A percentile compares a stretch with the other conserved stretches of the same genome.
These are phyloP conservation scores for Zele albiditarsus DNA, from an alignment of 2,888 invertebrate species.

Conservation along the genomic window DNA sequence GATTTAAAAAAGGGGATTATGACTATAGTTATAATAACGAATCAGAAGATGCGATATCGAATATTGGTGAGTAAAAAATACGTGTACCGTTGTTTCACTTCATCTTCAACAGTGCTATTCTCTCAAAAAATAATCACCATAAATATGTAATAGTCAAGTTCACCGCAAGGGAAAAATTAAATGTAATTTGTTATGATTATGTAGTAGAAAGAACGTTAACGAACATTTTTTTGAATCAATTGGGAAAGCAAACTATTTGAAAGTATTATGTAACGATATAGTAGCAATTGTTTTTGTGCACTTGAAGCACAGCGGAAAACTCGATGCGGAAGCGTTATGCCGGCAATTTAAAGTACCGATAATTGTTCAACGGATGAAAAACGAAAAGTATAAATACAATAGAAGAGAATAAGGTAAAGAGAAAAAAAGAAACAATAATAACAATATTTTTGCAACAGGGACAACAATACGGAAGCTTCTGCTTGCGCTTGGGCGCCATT, in stretches of 20 bases:
- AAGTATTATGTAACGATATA: conserved; percentile 5
- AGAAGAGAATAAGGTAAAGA: conserved; percentile 34
- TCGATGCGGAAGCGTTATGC: conserved; percentile 31
- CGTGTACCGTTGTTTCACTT: no score
- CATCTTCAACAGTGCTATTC: no score
- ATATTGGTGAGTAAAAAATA: no score
- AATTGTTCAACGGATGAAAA: conserved; percentile 29
- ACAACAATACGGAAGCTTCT: conserved; percentile 88
- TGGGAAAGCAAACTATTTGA: conserved; percentile 1
- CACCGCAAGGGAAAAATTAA: neutral
- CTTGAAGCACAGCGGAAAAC: conserved; percentile 18
- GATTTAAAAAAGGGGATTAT: no score
- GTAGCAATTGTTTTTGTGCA: conserved; percentile 1
- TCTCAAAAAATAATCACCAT: no score
- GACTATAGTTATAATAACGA: no score
- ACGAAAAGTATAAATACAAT: conserved; percentile 6
- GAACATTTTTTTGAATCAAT: conserved; percentile 11
- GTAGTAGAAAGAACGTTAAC: no score
- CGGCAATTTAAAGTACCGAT: conserved; percentile 34
- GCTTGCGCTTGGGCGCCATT: conserved; percentile 87
- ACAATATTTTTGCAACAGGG: conserved; percentile 52
- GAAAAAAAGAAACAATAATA: conserved; percentile 43
- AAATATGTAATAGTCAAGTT: no score
- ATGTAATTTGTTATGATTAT: no score
- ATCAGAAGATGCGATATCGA: no score